phyloP scores from a whole-genome alignment of 2,888 invertebrate genomes.

The Gastracanthus pulcherrimus region DNA sequence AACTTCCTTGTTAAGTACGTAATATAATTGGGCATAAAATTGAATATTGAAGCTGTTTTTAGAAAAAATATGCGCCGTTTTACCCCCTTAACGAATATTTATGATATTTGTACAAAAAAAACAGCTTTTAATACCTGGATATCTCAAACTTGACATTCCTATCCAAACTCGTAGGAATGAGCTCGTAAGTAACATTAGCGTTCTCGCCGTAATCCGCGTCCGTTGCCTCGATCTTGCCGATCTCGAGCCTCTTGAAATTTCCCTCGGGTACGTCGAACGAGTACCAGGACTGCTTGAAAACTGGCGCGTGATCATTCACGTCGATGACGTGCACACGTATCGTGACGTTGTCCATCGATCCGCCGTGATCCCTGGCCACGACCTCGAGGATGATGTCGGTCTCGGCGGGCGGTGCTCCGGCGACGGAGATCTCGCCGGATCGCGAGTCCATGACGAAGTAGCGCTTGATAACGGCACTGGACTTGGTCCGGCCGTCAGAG shows the following conservation, averaged over 20 bases:
- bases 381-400: slow-evolving; percentile 87
- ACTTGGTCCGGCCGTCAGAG: neutral
- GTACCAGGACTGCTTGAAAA: slow-evolving; percentile 90
- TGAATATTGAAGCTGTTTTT: no score
- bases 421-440: slow-evolving; percentile 87
- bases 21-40: no score
- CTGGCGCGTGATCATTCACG: slow-evolving; percentile 90
- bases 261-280: slow-evolving; percentile 91
- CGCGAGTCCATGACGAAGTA: slow-evolving; percentile 88
- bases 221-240: slow-evolving; percentile 88
- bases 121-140: slow-evolving; percentile 77
- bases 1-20: no score
- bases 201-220: slow-evolving; percentile 91
- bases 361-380: slow-evolving; percentile 87
- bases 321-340: slow-evolving; percentile 87
- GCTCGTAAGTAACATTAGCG: slow-evolving; percentile 86
- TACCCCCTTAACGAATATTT: no score
- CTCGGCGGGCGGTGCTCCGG: slow-evolving; percentile 86
- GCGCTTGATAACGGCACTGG: slow-evolving; percentile 79
- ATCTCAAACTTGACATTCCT: slow-evolving; percentile 81
- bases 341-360: slow-evolving; percentile 84
- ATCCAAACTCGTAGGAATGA: slow-evolving; percentile 77
- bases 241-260: slow-evolving; percentile 83
- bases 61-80: no score
- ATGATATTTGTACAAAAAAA: no score